phyloP scores from a whole-genome alignment of 2,113 vertebrate genomes.

The Lethenteron reissneri region DNA sequence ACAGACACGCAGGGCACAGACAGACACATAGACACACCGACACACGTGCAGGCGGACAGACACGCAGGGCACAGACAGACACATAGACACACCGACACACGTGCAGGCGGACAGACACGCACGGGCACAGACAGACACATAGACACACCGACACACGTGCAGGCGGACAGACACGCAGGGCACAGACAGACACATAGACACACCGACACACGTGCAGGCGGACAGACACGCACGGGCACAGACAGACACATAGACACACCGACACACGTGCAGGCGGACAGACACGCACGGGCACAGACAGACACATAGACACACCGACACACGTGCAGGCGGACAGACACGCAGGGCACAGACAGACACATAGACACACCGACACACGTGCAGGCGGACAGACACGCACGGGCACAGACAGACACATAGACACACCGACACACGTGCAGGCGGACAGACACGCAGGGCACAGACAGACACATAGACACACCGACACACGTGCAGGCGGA shows the following conservation, averaged over 20 bases:
- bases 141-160: neutral
- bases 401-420: neutral
- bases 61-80: neutral
- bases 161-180: neutral
- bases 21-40: neutral
- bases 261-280: neutral
- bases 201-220: neutral
- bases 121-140: neutral
- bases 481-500: neutral
- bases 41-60: neutral
- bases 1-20: neutral
- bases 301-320: neutral
- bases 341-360: neutral
- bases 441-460: neutral
- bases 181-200: neutral
- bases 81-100: conserved; percentile 2
- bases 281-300: neutral
- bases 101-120: neutral
- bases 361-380: conserved; percentile 1
- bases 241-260: neutral
- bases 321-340: neutral
- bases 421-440: neutral
- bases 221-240: neutral
- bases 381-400: neutral
- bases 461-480: neutral